Conservation (phyloP, 2,113 vertebrate genomes). For the Gracilinanus agilis region DNA sequence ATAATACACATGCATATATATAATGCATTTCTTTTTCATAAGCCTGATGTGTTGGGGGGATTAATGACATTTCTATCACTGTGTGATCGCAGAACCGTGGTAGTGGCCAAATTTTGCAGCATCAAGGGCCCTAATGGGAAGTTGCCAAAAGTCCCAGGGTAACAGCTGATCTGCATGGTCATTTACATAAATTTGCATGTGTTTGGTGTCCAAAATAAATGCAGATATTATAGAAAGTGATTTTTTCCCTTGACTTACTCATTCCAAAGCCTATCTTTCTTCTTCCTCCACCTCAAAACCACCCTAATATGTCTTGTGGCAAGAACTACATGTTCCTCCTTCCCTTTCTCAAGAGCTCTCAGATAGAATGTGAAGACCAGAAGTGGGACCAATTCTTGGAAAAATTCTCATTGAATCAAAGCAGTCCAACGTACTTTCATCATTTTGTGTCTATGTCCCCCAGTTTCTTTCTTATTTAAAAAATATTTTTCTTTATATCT, state of each 20-base stretch:
- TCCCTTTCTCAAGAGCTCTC: slow-evolving; percentile 11
- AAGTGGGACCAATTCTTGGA: background rate
- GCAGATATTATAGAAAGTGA: slow-evolving; percentile 58
- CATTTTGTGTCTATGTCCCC: background rate
- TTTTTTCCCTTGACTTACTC: slow-evolving; percentile 43
- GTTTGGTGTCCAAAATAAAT: slow-evolving; percentile 71
- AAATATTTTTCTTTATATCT: background rate
- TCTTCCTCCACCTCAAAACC: background rate
- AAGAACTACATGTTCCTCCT: slow-evolving; percentile 12
- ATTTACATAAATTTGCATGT: slow-evolving; percentile 85
- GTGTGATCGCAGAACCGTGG: slow-evolving; percentile 67
- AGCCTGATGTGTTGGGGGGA: slow-evolving; percentile 66
- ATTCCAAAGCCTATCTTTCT: background rate
- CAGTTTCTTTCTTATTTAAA: background rate
- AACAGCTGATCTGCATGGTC: slow-evolving; percentile 72
- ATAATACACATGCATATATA: background rate
- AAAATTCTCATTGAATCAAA: background rate
- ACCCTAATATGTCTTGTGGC: background rate
- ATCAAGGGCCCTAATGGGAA: slow-evolving; percentile 65
- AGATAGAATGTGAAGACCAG: background rate
- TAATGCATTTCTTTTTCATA: slow-evolving; percentile 5
- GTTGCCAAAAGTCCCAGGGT: slow-evolving; percentile 62
- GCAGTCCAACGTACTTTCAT: background rate
- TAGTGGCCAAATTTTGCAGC: slow-evolving; percentile 70
- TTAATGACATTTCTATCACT: slow-evolving; percentile 63